Base-by-base conservation (phyloP, 2,797 vertebrate genomes). In the Chelmon rostratus region DNA sequence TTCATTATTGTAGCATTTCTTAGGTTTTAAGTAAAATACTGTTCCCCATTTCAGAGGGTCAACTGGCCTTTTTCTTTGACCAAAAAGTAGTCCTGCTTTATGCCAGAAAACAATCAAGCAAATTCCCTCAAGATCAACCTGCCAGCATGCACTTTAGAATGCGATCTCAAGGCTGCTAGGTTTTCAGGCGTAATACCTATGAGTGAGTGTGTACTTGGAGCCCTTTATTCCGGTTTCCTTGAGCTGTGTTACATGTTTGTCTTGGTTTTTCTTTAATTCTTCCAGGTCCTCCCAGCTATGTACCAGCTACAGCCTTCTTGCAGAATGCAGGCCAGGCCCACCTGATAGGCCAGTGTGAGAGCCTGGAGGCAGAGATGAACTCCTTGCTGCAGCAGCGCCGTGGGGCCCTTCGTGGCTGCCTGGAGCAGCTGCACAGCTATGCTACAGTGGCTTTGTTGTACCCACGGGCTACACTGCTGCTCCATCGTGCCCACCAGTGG, bases 251-350 rank as follows among this genome's bases (percentile, higher is more conserved):
- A 10, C 3, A 19, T 28, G 6, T 5, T 73, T 5, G 42, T 44
- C 0, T 52, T 19, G 42, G 5, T 31, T 79, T 5, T 68, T 25
- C 28, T n/a, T n/a, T n/a, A 23, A 25, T 56, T 38, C 38, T 31
- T 19, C 83, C 79, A 99, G 98, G 98, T 84, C 97, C 98, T 42
- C 98, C 98, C 1, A 99, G 98, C 92, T 99, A 99, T 0, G 97
- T 99, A 1, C 98, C 98, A 25, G 98, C 98, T 5, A 99, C 98
- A 31, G 95, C 97, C 7, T 99, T 99, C 89, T 93, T 99, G 66
- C 98, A 99, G 85, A 99, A 99, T 0, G 98, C 98, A 0, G 98
- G 98, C 52, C 98, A 99, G 92, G 97, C 98, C 7, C 97, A 97
- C 83, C 91, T 99, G 0, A 99, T 99, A 83, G 97, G 97, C 89